Evolutionary conservation across 2,113 vertebrate genomes (phyloP).

Genomic region (Picathartes gymnocephalus): DNA sequence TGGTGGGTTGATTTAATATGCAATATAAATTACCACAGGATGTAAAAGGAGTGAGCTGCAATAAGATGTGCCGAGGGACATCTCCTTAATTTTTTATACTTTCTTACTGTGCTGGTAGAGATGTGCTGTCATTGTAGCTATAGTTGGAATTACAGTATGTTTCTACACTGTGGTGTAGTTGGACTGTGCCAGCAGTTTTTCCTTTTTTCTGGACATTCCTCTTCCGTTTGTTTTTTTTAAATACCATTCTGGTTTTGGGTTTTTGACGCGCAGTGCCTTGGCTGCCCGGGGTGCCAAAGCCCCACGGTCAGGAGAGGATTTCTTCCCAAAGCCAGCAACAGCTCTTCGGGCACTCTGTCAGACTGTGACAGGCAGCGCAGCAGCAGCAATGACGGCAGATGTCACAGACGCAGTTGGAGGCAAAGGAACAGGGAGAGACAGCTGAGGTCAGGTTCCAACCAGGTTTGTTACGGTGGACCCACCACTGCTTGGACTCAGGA

Average conservation of each 20-base stretch:
- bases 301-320: no score
- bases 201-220: not conserved
- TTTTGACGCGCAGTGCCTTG: no score
- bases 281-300: no score
- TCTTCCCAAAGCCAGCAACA: no score
- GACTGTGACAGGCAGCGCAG: no score
- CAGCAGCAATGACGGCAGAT: no score
- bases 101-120: not conserved
- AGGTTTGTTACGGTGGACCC: no score
- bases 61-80: not conserved
- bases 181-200: not conserved
- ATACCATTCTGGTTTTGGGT: not conserved
- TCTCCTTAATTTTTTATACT: slow-evolving; percentile 11
- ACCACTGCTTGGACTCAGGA: no score
- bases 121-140: not conserved
- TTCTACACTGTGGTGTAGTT: not conserved
- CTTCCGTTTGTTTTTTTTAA: not conserved
- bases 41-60: not conserved
- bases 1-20: not conserved
- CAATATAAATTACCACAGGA: not conserved
- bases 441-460: no score
- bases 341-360: no score
- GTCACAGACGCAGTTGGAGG: no score
- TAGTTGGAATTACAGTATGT: not conserved
- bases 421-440: no score